A percentile compares a stretch with the other conserved stretches of the same genome.
phyloP scores from a whole-genome alignment of 2,888 invertebrate genomes.

The Actias luna region DNA sequence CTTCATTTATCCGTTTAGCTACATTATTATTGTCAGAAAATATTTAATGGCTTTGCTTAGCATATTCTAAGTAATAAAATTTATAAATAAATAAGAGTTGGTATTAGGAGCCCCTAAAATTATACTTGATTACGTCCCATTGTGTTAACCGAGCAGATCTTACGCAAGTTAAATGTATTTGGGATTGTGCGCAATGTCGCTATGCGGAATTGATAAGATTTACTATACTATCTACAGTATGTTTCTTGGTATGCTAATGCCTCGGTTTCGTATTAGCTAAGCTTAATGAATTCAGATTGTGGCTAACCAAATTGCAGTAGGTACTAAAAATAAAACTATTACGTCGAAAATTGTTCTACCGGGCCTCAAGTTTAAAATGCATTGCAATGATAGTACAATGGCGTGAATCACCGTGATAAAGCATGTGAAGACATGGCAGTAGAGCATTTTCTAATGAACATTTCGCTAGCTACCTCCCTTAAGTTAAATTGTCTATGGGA shows the following conservation, averaged over 20 bases:
- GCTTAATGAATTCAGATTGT: background rate
- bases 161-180: constrained; percentile 14
- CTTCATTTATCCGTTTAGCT: too few species aligned
- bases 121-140: constrained; percentile 5
- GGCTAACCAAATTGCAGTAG: background rate
- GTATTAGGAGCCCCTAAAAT: background rate
- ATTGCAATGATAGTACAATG: too few species aligned
- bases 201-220: constrained; percentile 17
- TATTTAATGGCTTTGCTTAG: too few species aligned
- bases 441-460: too few species aligned
- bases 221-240: background rate
- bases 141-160: constrained; percentile 5
- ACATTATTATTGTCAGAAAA: too few species aligned
- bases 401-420: too few species aligned
- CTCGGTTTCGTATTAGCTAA: background rate
- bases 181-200: constrained; percentile 14
- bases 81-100: background rate
- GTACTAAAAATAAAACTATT: too few species aligned
- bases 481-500: too few species aligned
- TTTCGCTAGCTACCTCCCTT: too few species aligned
- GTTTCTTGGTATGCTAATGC: constrained; percentile 10
- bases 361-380: too few species aligned
- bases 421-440: too few species aligned
- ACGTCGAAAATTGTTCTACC: too few species aligned
- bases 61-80: background rate